Evolutionary conservation across 2,797 vertebrate genomes (phyloP).

Genomic region (Phylloscopus collybita): DNA sequence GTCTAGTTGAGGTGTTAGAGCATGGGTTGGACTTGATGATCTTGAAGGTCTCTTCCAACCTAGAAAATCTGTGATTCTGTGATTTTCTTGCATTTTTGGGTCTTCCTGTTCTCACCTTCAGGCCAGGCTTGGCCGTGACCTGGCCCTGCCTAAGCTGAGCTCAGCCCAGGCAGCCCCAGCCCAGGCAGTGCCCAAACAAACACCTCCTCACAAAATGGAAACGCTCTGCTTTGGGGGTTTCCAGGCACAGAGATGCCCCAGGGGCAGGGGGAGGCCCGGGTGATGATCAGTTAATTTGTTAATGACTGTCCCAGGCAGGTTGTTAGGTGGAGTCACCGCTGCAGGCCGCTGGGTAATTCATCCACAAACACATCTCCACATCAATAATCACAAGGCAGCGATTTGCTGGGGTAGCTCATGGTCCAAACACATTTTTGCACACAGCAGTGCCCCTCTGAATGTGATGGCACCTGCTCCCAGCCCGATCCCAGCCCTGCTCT

Average conservation of each 20-base stretch:
- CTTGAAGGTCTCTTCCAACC: too few relatives aligned
- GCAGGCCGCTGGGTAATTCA: background rate
- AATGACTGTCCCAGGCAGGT: background rate
- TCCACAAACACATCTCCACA: background rate
- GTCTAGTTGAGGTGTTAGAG: too few relatives aligned
- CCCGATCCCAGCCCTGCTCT: background rate
- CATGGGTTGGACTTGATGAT: too few relatives aligned
- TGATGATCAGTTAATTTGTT: constrained; percentile 26
- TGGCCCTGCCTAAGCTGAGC: background rate
- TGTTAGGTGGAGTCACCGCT: constrained; percentile 3
- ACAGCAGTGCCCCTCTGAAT: background rate
- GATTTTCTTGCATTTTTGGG: background rate
- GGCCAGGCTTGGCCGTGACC: background rate
- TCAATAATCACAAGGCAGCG: background rate
- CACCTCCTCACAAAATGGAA: background rate
- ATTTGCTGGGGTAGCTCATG: background rate
- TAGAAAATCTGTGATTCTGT: too few relatives aligned
- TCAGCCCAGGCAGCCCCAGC: background rate
- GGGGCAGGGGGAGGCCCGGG: background rate
- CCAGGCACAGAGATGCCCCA: background rate
- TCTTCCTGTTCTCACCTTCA: background rate
- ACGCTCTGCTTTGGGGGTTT: background rate
- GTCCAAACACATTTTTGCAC: background rate
- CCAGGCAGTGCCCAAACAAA: background rate
- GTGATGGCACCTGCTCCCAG: background rate